These are phyloP conservation scores for Hylyphantes graminicola DNA, from an alignment of 1,140 invertebrate genomes.

Conservation along the genomic window DNA sequence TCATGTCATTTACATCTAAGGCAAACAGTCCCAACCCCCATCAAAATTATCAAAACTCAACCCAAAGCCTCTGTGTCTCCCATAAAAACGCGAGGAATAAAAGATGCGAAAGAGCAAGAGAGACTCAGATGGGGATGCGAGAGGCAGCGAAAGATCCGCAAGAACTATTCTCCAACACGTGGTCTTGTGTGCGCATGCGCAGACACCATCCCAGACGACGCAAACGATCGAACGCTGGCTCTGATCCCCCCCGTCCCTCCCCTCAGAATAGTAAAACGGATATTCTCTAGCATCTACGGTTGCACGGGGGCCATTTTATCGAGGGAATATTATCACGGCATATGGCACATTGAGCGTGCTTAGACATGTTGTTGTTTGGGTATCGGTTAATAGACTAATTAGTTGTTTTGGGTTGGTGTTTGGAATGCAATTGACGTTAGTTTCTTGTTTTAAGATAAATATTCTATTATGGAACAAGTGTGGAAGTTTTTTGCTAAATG, in stretches of 20 bases:
- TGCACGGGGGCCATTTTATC: constrained; percentile 40
- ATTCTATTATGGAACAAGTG: too few relatives aligned
- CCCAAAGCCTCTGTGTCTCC: not conserved
- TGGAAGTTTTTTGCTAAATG: too few relatives aligned
- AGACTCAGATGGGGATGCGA: not conserved
- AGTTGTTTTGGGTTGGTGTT: too few relatives aligned
- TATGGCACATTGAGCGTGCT: constrained; percentile 7
- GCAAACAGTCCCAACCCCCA: too few relatives aligned
- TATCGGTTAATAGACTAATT: too few relatives aligned
- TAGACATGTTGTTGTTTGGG: too few relatives aligned
- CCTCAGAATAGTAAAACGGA: constrained; percentile 44
- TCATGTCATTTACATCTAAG: too few relatives aligned
- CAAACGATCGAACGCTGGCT: constrained; percentile 49
- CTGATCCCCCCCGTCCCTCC: constrained; percentile 2
- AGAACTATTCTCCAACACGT: constrained; percentile 29
- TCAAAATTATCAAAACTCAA: not conserved
- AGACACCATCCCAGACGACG: constrained; percentile 35
- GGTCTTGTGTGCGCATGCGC: constrained; percentile 8
- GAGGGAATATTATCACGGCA: not conserved
- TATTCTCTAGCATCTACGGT: constrained; percentile 33
- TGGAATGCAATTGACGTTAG: too few relatives aligned
- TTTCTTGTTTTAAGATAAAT: too few relatives aligned
- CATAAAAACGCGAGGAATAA: not conserved
- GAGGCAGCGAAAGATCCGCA: constrained; percentile 23
- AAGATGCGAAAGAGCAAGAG: not conserved